phyloP scores from a whole-genome alignment of 30 jellyfish, hydroid and myxozoan genomes.

The Turritopsis dohrnii region DNA sequence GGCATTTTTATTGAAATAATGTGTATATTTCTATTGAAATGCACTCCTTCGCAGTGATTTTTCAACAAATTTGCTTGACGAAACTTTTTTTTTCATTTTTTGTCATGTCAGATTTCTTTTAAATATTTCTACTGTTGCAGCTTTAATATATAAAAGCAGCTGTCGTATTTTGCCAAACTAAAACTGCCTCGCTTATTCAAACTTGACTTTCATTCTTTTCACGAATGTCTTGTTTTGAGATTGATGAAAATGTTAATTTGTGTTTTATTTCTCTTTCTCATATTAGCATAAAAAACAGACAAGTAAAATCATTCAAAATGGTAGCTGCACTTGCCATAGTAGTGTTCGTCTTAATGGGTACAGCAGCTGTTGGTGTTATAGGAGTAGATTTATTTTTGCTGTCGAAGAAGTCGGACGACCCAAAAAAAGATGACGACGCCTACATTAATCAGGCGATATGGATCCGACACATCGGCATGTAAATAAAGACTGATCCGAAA shows the following conservation, averaged over 20 bases:
- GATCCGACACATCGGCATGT: neutral
- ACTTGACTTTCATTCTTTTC: neutral
- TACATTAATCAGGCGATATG: neutral
- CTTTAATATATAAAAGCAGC: neutral
- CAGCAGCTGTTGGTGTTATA: neutral
- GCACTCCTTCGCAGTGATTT: no score
- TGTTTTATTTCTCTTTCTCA: neutral
- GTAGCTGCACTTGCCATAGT: neutral
- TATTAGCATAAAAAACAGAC: neutral
- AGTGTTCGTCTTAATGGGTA: neutral
- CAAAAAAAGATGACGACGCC: neutral
- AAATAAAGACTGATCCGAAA: neutral
- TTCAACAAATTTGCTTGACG: no score
- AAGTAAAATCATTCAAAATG: neutral
- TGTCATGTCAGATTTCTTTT: no score
- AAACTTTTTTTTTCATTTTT: no score
- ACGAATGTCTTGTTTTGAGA: neutral
- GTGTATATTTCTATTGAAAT: no score
- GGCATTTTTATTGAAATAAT: no score
- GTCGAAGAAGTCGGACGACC: neutral
- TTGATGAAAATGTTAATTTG: neutral
- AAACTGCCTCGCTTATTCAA: neutral
- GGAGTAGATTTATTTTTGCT: neutral
- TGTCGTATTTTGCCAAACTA: neutral
- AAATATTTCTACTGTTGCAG: no score